Evolutionary conservation across 2,113 vertebrate genomes (phyloP).

Genomic region (Seriola rivoliana): DNA sequence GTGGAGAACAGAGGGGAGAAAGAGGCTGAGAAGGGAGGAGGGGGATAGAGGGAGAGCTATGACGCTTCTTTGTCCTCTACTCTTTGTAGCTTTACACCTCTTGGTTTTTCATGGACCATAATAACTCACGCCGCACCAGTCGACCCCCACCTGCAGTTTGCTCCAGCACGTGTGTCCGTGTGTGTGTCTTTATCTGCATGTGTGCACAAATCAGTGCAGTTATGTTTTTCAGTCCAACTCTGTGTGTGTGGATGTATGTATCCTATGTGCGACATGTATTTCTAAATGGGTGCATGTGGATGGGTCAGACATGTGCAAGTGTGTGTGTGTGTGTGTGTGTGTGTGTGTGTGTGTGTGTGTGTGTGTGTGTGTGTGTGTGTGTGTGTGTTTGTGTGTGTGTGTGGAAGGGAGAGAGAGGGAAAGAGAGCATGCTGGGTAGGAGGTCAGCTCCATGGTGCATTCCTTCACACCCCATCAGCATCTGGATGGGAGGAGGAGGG

Average conservation of each 20-base stretch:
- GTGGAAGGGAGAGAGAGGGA: not conserved
- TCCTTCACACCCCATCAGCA: constrained; percentile 89
- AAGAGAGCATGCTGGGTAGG: constrained; percentile 61
- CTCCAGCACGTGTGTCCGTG: not conserved
- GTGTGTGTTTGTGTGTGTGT: not conserved
- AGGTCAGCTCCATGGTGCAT: constrained; percentile 83
- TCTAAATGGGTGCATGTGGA: not conserved
- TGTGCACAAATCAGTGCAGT: not conserved
- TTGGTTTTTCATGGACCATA: constrained; percentile 57
- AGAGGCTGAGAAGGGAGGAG: not conserved
- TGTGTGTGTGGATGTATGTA: not conserved
- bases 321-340: not conserved
- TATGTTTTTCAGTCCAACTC: not conserved
- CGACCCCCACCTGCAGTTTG: constrained; percentile 53
- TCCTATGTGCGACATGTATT: not conserved
- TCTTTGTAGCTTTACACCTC: constrained; percentile 67
- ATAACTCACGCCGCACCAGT: constrained; percentile 62
- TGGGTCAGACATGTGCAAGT: not conserved
- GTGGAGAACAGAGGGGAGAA: not conserved
- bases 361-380: constrained; percentile 1
- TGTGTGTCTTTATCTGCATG: constrained; percentile 2
- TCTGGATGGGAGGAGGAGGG: constrained; percentile 80
- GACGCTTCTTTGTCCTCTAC: constrained; percentile 74
- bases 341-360: not conserved
- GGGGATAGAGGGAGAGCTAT: constrained; percentile 11